Percentiles rank a stretch among this genome's conserved stretches.
These are phyloP conservation scores for Notarius quadriscutis DNA, from an alignment of 2,113 vertebrate genomes.

Conservation along the genomic window DNA sequence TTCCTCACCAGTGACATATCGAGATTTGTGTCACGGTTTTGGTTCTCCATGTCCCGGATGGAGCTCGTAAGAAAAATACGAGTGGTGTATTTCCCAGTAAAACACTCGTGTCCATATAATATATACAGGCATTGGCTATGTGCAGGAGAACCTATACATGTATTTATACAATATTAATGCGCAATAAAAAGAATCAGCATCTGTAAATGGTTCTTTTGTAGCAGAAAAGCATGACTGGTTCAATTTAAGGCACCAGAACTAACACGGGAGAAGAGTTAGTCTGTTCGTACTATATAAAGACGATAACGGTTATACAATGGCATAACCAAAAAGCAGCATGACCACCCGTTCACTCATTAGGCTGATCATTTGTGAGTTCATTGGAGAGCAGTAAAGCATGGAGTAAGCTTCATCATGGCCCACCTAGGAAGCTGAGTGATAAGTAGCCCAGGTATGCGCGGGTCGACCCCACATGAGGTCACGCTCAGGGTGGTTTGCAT, in stretches of 20 bases:
- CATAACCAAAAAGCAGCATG: neutral
- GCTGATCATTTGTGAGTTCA: conserved; percentile 2
- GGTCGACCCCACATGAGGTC: conserved; percentile 21
- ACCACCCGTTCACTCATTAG: conserved; percentile 22
- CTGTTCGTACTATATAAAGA: neutral
- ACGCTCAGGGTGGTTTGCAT: conserved; percentile 17
- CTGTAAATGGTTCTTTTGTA: neutral
- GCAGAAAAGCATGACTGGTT: neutral
- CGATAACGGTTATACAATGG: neutral
- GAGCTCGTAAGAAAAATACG: too few species aligned
- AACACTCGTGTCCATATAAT: too few species aligned
- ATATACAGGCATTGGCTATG: too few species aligned
- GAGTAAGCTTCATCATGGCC: neutral
- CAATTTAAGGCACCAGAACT: neutral
- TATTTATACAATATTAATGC: too few species aligned
- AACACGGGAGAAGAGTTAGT: neutral
- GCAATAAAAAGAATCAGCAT: too few species aligned
- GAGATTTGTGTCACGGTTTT: too few species aligned
- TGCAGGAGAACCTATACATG: too few species aligned
- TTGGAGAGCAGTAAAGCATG: neutral
- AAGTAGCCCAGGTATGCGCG: conserved; percentile 11
- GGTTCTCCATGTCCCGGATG: too few species aligned
- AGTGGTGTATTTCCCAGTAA: too few species aligned
- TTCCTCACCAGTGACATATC: too few species aligned
- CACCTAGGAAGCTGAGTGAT: conserved; percentile 44